Percentiles rank a stretch among this genome's conserved stretches.
Evolutionary conservation across 2,113 vertebrate genomes (phyloP).

Genomic region (Paradoxurus hermaphroditus): DNA sequence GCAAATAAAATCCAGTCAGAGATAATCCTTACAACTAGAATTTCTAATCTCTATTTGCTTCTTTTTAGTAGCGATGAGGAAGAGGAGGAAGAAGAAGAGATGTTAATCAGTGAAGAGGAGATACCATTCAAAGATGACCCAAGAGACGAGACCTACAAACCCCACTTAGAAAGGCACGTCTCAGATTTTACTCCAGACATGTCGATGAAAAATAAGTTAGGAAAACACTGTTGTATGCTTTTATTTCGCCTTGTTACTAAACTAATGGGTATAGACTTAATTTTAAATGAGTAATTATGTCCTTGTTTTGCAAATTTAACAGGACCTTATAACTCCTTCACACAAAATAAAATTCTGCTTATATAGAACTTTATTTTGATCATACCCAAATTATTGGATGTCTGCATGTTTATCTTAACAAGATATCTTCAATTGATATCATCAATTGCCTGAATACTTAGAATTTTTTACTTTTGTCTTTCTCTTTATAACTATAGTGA

Average conservation of each 20-base stretch:
- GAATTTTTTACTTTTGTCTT: neutral
- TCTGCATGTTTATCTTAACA: conserved; percentile 30
- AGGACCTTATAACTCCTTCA: neutral
- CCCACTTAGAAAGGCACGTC: conserved; percentile 89
- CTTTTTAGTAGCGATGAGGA: conserved; percentile 79
- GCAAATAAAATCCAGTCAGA: neutral
- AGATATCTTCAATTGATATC: neutral
- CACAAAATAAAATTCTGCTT: too few species aligned
- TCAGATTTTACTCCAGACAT: neutral
- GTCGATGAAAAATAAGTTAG: neutral
- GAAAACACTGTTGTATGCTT: neutral
- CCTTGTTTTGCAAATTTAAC: neutral
- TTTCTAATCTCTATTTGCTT: conserved; percentile 35
- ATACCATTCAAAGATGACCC: conserved; percentile 91
- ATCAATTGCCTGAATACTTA: neutral
- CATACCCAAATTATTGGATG: neutral
- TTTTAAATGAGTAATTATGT: neutral
- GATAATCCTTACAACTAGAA: conserved; percentile 21
- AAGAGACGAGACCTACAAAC: conserved; percentile 89
- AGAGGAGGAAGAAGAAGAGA: conserved; percentile 84
- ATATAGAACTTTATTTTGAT: conserved; percentile 16
- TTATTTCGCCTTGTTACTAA: neutral
- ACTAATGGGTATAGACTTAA: neutral
- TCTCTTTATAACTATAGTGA: neutral
- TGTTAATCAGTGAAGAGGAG: conserved; percentile 89